These are phyloP conservation scores for Eciton burchellii DNA, from an alignment of 1,140 invertebrate species.

Conservation along the genomic window DNA sequence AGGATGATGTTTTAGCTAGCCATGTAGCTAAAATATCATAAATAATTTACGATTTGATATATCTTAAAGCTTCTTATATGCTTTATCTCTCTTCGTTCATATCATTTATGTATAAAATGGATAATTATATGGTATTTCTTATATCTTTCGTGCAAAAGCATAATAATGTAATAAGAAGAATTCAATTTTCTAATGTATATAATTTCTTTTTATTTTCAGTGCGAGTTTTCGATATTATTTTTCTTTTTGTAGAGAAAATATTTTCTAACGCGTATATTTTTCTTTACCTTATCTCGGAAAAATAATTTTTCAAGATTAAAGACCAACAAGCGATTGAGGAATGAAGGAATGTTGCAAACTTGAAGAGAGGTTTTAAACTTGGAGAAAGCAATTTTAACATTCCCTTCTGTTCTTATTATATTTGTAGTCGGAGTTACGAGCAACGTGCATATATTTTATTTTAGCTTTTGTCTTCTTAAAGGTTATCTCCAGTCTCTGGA, in stretches of 20 bases:
- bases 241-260: no score
- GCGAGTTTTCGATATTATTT: no score
- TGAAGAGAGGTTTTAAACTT: not conserved
- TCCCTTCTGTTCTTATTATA: conserved; percentile 1
- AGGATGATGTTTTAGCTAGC: conserved; percentile 6
- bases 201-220: no score
- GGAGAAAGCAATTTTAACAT: conserved; percentile 18
- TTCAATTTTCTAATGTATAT: no score
- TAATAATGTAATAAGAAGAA: no score
- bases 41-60: conserved; percentile 2
- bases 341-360: not conserved
- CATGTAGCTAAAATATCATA: conserved; percentile 9
- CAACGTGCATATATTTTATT: conserved; percentile 30
- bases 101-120: no score
- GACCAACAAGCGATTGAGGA: not conserved
- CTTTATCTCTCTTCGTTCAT: no score
- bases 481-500: not conserved
- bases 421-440: not conserved
- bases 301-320: not conserved
- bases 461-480: not conserved
- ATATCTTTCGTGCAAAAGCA: no score
- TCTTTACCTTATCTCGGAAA: no score
- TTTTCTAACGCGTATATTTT: no score
- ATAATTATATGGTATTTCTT: not conserved
- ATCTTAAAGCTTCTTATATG: not conserved